Evolutionary conservation across 2,888 invertebrate species (phyloP).

Genomic region (Leptopilina syphax): DNA sequence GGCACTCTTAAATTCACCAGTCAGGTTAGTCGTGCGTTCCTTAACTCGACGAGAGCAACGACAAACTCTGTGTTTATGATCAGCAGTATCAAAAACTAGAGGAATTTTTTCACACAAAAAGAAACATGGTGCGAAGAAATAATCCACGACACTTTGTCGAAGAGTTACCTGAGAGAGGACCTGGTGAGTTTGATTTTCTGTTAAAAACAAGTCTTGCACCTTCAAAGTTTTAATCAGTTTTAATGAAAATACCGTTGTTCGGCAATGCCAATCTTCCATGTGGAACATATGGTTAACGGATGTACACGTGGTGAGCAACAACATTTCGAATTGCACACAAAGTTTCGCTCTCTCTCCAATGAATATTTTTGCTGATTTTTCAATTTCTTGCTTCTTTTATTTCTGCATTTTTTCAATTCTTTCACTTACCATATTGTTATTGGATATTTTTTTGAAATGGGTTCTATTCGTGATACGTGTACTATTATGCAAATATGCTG

Average conservation of each 20-base stretch:
- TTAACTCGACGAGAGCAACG: constrained; percentile 38
- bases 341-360: not conserved
- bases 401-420: not conserved
- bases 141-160: constrained; percentile 67
- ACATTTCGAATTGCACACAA: not conserved
- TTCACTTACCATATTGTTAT: too few species aligned
- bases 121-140: constrained; percentile 77
- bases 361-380: not conserved
- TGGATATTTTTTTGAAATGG: too few species aligned
- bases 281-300: constrained; percentile 52
- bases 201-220: not conserved
- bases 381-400: not conserved
- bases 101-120: not conserved
- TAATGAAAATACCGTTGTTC: constrained; percentile 7
- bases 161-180: constrained; percentile 77
- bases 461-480: not conserved
- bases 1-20: constrained; percentile 45
- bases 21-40: constrained; percentile 50
- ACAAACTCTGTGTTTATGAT: constrained; percentile 5
- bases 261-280: not conserved
- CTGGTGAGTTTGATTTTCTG: constrained; percentile 76
- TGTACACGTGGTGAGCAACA: constrained; percentile 39
- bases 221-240: not conserved
- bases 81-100: not conserved
- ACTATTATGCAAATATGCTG: not conserved